Conservation (phyloP, 2,888 invertebrate species). For the Drosophila histrio region DNA sequence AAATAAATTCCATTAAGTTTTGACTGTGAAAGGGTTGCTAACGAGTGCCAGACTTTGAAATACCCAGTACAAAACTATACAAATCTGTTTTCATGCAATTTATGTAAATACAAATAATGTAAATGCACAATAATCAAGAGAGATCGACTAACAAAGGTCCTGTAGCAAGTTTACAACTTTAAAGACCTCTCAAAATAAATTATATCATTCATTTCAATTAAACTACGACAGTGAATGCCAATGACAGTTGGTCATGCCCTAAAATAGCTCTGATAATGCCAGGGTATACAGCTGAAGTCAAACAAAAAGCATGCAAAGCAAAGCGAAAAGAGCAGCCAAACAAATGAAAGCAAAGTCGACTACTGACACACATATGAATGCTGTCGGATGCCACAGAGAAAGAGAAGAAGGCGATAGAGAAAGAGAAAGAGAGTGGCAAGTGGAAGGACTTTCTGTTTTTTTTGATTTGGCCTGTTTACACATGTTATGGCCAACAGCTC, state of each 20-base stretch:
- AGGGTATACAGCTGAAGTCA: slow-evolving; percentile 24
- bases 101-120: no score
- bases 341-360: slow-evolving; percentile 55
- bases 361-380: slow-evolving; percentile 69
- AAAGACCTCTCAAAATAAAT: no score
- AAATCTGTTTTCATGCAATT: no score
- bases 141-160: no score
- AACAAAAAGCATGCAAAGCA: slow-evolving; percentile 37
- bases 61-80: no score
- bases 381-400: slow-evolving; percentile 41
- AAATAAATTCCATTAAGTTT: neutral
- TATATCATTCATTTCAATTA: no score
- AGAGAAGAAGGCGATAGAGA: neutral
- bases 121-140: no score
- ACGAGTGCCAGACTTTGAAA: no score
- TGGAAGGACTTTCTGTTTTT: neutral
- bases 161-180: no score
- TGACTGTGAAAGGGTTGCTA: neutral
- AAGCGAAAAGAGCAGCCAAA: slow-evolving; percentile 32
- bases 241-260: neutral
- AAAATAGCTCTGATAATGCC: neutral
- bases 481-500: slow-evolving; percentile 66
- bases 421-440: neutral
- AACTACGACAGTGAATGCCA: neutral
- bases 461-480: slow-evolving; percentile 62